These are phyloP conservation scores for Lepidostoma basale DNA, from an alignment of 1,140 invertebrate species.

Conservation along the genomic window DNA sequence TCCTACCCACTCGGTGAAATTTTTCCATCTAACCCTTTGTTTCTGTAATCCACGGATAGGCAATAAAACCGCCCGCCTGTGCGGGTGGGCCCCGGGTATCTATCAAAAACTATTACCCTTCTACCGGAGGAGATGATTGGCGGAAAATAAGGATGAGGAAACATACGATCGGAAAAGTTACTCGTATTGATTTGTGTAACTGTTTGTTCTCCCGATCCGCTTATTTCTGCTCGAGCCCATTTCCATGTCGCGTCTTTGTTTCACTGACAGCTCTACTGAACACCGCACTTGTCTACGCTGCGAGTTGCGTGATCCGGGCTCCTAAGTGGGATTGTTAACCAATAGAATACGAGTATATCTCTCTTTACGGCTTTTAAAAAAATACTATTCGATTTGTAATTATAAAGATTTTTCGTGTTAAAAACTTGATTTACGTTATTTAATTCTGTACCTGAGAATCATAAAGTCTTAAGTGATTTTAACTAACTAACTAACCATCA, in stretches of 20 bases:
- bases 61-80: constrained; percentile 22
- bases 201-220: not conserved
- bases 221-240: not conserved
- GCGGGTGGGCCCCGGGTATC: constrained; percentile 9
- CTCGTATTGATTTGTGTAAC: constrained; percentile 8
- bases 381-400: too few species aligned
- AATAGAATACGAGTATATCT: too few species aligned
- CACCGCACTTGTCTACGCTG: too few species aligned
- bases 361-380: too few species aligned
- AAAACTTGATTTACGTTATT: too few species aligned
- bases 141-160: constrained; percentile 23
- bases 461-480: too few species aligned
- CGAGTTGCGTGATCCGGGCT: too few species aligned
- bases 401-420: too few species aligned
- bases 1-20: too few species aligned
- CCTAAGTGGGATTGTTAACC: too few species aligned
- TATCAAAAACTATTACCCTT: constrained; percentile 25
- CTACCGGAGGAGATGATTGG: constrained; percentile 10
- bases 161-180: constrained; percentile 24
- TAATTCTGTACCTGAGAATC: too few species aligned
- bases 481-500: too few species aligned
- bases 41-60: constrained; percentile 6
- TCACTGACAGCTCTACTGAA: not conserved
- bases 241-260: not conserved
- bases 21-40: constrained; percentile 18